Evolutionary conservation across 1,140 invertebrate species (phyloP), one percentile per base, ranked within the genome.

Genomic region (Globodera rostochiensis): DNA sequence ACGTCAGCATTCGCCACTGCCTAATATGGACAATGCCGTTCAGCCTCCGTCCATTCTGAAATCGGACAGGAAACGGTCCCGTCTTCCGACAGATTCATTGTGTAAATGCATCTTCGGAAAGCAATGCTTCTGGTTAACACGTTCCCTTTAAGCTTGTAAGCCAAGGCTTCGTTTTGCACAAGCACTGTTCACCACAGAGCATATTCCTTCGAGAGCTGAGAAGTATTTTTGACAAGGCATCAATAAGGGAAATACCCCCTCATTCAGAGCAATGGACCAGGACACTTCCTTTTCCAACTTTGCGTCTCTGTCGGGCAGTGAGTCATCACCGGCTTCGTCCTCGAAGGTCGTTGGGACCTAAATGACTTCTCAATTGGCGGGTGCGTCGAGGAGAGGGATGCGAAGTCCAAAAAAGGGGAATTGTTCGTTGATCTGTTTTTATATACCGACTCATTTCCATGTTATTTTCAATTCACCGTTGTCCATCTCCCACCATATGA

Each of bases 281-380:
- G 47, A 82, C 67, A 82, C 66, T 46, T 82, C 81, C 8, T 82
- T 82, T 49, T 73, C 81, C 0, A 82, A 70, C 46, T 82, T 82
- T 81, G 80, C 77, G 9, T 66, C 67, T 13, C 25, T 82, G 36
- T 80, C 81, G n/a, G 47, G 46, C 11, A 81, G 60, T 19, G 81
- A 82, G 45, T 78, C 80, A 47, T 82, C 81, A 15, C 50, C 66
- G 9, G 49, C 80, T 19, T 77, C 80, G 11, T 74, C 74, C 57
- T 19, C 57, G 15, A 60, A 60, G 15, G 25, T 60, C 57, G 1
- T 13, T 60, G 11, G 57, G 57, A 19, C 19, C 19, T 15, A 11
- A 19, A 60, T 13, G 5, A 60, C 11, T 19, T 19, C 57, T 60
- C 19, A 15, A 5, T 60, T 25, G 25, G 25, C 57, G 11, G 57